Percentiles rank a stretch among this genome's conserved stretches.
These are phyloP conservation scores for Silurus asotus DNA, from an alignment of 2,113 vertebrate genomes.

Conservation along the genomic window DNA sequence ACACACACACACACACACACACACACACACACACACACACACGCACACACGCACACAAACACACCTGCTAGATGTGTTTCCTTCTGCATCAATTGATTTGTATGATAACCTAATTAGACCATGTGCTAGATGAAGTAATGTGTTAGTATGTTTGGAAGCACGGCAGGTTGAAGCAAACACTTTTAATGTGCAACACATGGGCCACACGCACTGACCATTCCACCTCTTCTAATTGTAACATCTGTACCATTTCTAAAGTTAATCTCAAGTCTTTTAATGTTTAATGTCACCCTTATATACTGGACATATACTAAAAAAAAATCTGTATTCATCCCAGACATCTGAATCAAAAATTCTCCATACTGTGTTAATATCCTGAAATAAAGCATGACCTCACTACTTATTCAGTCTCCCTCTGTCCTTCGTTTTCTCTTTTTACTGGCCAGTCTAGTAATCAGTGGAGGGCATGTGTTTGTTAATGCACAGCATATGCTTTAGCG, in stretches of 20 bases:
- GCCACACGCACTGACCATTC: background rate
- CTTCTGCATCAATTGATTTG: conserved; percentile 2
- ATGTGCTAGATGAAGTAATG: conserved; percentile 1
- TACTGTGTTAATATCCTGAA: conserved; percentile 49
- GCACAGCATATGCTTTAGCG: conserved; percentile 43
- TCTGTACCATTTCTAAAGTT: background rate
- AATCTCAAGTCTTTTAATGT: background rate
- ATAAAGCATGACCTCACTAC: conserved; percentile 51
- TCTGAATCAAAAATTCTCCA: conserved; percentile 26
- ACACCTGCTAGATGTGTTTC: background rate
- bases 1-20: background rate
- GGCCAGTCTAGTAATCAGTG: conserved; percentile 18
- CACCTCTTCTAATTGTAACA: background rate
- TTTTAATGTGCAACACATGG: conserved; percentile 3
- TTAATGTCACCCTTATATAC: background rate
- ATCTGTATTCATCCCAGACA: background rate
- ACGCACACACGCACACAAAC: too few species aligned
- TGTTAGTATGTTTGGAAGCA: background rate
- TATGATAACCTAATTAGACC: background rate
- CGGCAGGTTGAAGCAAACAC: background rate
- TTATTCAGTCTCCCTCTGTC: conserved; percentile 37
- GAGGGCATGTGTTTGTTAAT: conserved; percentile 42
- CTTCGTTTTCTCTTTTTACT: conserved; percentile 12
- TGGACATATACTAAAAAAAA: background rate
- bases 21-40: background rate